Conservation (phyloP, 2,797 vertebrate genomes). For the Ptychadena robeensis region DNA sequence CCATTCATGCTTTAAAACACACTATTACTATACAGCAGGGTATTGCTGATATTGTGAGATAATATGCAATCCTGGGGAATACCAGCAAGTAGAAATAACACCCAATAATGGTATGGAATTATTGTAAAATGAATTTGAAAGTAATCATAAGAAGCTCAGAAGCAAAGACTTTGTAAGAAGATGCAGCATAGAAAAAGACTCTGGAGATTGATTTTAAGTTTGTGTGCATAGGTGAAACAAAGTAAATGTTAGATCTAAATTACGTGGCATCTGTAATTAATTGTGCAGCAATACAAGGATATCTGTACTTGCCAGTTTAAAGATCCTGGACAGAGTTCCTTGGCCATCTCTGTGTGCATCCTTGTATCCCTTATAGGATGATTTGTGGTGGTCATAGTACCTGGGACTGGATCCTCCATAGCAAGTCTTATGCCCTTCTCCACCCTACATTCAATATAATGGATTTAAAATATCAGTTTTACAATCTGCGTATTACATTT, state of each 20-base stretch:
- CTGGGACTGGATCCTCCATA: constrained; percentile 77
- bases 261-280: too few species aligned
- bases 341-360: constrained; percentile 87
- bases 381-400: constrained; percentile 76
- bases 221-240: too few species aligned
- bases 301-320: constrained; percentile 90
- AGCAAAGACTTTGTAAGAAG: too few species aligned
- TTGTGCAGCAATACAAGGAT: not conserved
- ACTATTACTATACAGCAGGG: constrained; percentile 8
- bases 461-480: not conserved
- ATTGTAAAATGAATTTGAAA: constrained; percentile 24
- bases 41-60: not conserved
- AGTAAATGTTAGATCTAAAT: too few species aligned
- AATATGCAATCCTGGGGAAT: constrained; percentile 27
- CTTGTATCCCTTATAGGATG: constrained; percentile 86
- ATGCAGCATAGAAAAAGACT: too few species aligned
- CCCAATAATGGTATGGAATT: not conserved
- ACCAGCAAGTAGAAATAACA: constrained; percentile 27
- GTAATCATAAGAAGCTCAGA: constrained; percentile 21
- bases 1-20: not conserved
- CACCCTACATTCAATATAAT: constrained; percentile 79
- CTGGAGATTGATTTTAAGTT: too few species aligned
- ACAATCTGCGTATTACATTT: too few species aligned
- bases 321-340: constrained; percentile 94
- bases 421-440: constrained; percentile 86